Evolutionary conservation across 1,140 invertebrate species (phyloP), one percentile per base, ranked within the genome.

Genomic region (Drosophila funebris): DNA sequence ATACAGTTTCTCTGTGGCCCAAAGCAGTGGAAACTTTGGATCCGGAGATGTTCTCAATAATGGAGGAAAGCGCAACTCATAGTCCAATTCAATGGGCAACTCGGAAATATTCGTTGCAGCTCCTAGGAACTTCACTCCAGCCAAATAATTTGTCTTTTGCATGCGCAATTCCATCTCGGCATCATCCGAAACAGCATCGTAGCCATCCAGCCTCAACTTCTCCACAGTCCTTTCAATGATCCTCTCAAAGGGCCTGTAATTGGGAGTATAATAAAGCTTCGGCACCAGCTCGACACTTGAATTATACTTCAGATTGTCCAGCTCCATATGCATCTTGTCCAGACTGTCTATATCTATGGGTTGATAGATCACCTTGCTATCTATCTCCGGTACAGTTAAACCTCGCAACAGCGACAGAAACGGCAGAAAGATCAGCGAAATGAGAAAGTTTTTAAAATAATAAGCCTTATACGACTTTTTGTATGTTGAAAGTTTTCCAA

Each of bases 1-100:
- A 64, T 57, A 76, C 1, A 73, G 24, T 24, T 46, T 13, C 13
- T 53, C 31, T 1, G 63, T 73, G 4, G 7, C 6, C 74, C 69
- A 73, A 39, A 52, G 24, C 2, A 4, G 1, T 0, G 50, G 44
- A 8, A 13, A 1, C 5, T 63, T 31, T 1, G 0, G 24, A 16
- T 29, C 0, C 3, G 41, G 43, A 0, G 29, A 46, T 7, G 62
- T 13, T 31, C 58, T 11, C 0, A 70, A 31, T 8, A 33, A 39
- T 0, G 58, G 11, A 0, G 62, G 62, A 52, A 73, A 73, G 1
- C 63, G 16, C 14, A 76, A n/a, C 8, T 24, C 13, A 8, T 68
- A 76, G 4, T 48, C 16, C 2, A 76, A 18, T n/a, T 44, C 39
- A 6, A n/a, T 1, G n/a, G 73, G 68, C 5, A 61, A 14, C 8